Conservation (phyloP, 2,797 vertebrate genomes). For the Ctenopoma kingsleyae region DNA sequence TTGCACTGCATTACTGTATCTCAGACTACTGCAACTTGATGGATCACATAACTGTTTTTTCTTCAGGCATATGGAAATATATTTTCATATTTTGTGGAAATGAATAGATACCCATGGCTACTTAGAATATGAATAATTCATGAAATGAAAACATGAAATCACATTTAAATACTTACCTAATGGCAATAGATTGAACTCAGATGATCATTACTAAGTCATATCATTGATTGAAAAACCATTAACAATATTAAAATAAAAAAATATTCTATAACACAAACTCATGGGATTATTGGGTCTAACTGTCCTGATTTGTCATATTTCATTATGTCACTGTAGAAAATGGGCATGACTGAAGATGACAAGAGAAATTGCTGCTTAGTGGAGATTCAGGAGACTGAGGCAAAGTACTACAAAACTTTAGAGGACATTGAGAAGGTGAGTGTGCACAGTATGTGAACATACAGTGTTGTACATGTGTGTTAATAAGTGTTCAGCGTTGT, state of each 20-base stretch:
- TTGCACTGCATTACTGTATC: constrained; percentile 8
- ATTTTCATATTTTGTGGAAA: constrained; percentile 7
- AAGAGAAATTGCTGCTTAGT: constrained; percentile 96
- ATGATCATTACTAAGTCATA: too few relatives aligned
- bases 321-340: constrained; percentile 86
- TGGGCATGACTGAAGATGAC: constrained; percentile 98
- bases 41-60: constrained; percentile 2
- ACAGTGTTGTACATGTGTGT: not conserved
- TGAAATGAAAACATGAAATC: too few relatives aligned
- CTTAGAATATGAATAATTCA: too few relatives aligned
- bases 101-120: not conserved
- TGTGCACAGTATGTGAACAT: not conserved
- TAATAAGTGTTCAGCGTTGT: not conserved
- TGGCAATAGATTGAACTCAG: too few relatives aligned
- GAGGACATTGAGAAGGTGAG: constrained; percentile 95
- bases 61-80: not conserved
- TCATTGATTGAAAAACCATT: too few relatives aligned
- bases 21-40: constrained; percentile 3
- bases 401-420: constrained; percentile 97
- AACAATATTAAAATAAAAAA: not conserved
- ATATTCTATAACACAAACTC: not conserved
- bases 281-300: not conserved
- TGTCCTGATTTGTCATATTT: constrained; percentile 14
- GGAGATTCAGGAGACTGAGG: constrained; percentile 97
- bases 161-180: too few relatives aligned